These are phyloP conservation scores for Onchidella celtica DNA, from an alignment of 2,888 invertebrate genomes.

Conservation along the genomic window DNA sequence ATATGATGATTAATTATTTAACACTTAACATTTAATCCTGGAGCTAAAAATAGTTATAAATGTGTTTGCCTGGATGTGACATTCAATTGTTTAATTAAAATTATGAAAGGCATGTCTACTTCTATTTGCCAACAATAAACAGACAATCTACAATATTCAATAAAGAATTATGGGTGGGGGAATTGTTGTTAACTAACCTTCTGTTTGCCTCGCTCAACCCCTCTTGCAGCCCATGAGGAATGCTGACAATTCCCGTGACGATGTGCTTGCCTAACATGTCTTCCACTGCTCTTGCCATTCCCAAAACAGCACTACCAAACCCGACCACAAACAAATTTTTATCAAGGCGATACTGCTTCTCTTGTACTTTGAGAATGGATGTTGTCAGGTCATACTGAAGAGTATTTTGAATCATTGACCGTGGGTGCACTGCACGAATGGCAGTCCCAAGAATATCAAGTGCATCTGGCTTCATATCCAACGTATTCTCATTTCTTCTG, in stretches of 20 bases:
- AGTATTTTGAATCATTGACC: constrained; percentile 66
- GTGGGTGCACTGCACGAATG: constrained; percentile 70
- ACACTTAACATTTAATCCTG: too few species aligned
- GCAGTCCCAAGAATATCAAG: constrained; percentile 66
- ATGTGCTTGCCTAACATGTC: constrained; percentile 83
- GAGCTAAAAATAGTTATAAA: too few species aligned
- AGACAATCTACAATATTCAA: too few species aligned
- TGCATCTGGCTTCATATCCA: constrained; percentile 38
- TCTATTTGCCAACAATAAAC: too few species aligned
- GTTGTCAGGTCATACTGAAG: constrained; percentile 37
- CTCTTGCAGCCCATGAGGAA: constrained; percentile 85
- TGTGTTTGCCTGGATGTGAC: too few species aligned
- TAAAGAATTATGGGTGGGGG: too few species aligned
- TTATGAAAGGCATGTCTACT: too few species aligned
- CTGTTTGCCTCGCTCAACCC: constrained; percentile 66
- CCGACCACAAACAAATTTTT: constrained; percentile 82
- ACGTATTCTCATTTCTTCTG: background rate
- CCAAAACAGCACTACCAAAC: constrained; percentile 94
- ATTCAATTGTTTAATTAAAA: too few species aligned
- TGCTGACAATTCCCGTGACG: constrained; percentile 87
- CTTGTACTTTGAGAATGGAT: constrained; percentile 57
- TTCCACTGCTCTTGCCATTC: constrained; percentile 90
- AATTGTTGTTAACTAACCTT: constrained; percentile 70
- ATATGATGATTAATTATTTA: too few species aligned
- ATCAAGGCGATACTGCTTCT: constrained; percentile 65